Evolutionary conservation across 2,888 invertebrate species (phyloP).

Genomic region (Meliscaeva auricollis): DNA sequence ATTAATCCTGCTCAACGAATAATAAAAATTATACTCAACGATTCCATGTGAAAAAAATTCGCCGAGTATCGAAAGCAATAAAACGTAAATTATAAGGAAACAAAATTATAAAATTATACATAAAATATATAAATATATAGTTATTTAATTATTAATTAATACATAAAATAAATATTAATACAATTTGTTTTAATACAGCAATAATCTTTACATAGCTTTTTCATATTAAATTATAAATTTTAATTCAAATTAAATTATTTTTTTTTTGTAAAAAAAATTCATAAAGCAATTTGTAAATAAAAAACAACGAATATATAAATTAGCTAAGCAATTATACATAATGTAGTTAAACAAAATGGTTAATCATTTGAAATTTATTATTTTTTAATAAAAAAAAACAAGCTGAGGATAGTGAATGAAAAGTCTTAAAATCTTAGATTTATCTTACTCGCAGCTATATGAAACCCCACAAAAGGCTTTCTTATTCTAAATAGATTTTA

Average conservation of each 20-base stretch:
- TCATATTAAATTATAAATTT: background rate
- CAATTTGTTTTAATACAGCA: background rate
- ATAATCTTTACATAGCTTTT: slow-evolving; percentile 1
- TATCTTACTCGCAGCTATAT: too few relatives aligned
- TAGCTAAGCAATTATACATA: slow-evolving; percentile 70
- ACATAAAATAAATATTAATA: slow-evolving; percentile 4
- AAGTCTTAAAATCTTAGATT: too few relatives aligned
- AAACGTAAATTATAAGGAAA: slow-evolving; percentile 80
- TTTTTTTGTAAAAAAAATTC: too few relatives aligned
- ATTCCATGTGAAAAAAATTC: slow-evolving; percentile 78
- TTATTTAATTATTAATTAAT: background rate
- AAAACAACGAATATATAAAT: slow-evolving; percentile 71
- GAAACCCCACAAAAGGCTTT: too few relatives aligned
- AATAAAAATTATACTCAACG: slow-evolving; percentile 69
- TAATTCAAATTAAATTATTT: background rate
- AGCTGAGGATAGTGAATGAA: too few relatives aligned
- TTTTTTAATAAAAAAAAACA: background rate
- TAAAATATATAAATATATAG: slow-evolving; percentile 47
- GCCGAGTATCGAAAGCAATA: slow-evolving; percentile 84
- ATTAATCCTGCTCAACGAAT: slow-evolving; percentile 82
- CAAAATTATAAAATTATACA: slow-evolving; percentile 46
- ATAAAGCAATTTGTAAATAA: slow-evolving; percentile 71
- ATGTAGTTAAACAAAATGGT: background rate
- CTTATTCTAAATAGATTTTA: too few relatives aligned
- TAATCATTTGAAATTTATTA: background rate